These are phyloP conservation scores for Trachops cirrhosus DNA, from an alignment of 2,797 vertebrate genomes.

Conservation along the genomic window DNA sequence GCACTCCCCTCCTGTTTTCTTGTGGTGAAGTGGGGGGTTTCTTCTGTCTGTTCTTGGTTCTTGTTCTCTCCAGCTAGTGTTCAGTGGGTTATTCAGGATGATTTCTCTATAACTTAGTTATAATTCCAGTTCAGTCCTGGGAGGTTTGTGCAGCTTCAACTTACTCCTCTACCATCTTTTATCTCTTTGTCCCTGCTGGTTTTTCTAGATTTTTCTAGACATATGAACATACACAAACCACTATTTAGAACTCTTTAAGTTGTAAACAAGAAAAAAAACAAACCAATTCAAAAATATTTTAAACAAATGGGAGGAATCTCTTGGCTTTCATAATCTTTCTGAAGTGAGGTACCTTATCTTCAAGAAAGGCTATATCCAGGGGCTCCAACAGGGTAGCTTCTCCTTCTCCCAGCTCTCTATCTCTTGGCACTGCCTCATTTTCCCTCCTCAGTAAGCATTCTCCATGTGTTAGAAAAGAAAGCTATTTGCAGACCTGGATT, in stretches of 20 bases:
- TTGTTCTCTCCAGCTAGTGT: too few species aligned
- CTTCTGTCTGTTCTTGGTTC: too few species aligned
- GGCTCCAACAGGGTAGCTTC: background rate
- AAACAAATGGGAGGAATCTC: background rate
- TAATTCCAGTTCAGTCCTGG: too few species aligned
- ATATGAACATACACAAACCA: background rate
- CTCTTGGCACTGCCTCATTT: background rate
- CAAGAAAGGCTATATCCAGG: background rate
- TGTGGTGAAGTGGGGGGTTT: too few species aligned
- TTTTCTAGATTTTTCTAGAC: background rate
- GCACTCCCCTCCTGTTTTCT: too few species aligned
- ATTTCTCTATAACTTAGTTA: too few species aligned
- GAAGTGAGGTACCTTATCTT: background rate
- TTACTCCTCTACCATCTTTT: too few species aligned
- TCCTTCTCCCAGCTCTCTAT: background rate
- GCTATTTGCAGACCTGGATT: background rate
- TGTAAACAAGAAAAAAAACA: background rate
- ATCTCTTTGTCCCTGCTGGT: too few species aligned
- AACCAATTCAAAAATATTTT: background rate
- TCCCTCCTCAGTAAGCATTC: background rate
- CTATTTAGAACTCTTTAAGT: background rate
- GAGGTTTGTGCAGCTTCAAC: too few species aligned
- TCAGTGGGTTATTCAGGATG: too few species aligned
- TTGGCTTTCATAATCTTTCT: background rate
- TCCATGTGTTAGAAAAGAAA: background rate